phyloP scores from a whole-genome alignment of 1,140 invertebrate genomes.

The Paraescarpia echinospica region DNA sequence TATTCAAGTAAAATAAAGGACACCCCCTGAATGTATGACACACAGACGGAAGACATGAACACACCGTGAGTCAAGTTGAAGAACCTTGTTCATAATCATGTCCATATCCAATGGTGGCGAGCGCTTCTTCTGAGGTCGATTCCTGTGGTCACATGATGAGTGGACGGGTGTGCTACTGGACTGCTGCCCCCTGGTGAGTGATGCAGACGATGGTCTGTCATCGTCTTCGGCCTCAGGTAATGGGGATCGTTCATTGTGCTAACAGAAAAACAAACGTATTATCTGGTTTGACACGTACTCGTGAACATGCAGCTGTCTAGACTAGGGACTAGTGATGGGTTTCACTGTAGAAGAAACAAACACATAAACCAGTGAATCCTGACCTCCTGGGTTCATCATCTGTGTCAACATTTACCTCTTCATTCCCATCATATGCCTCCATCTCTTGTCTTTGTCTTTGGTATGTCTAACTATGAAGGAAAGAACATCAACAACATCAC shows the following conservation, averaged over 20 bases:
- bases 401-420: background rate
- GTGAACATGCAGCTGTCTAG: background rate
- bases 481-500: background rate
- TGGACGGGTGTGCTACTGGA: background rate
- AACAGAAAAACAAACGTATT: background rate
- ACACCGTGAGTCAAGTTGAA: constrained; percentile 23
- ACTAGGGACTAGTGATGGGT: background rate
- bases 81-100: constrained; percentile 21
- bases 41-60: background rate
- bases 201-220: constrained; percentile 8
- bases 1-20: background rate
- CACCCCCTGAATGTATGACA: background rate
- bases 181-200: background rate
- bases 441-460: background rate
- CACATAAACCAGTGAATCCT: background rate
- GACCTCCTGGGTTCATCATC: background rate
- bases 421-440: background rate
- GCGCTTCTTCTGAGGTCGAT: background rate
- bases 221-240: background rate
- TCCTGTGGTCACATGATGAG: background rate
- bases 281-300: background rate
- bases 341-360: background rate
- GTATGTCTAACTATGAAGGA: background rate
- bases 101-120: constrained; percentile 19
- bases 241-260: constrained; percentile 13